These are phyloP conservation scores for Rhegmatorhina hoffmannsi DNA, from an alignment of 2,113 vertebrate genomes.

Conservation along the genomic window DNA sequence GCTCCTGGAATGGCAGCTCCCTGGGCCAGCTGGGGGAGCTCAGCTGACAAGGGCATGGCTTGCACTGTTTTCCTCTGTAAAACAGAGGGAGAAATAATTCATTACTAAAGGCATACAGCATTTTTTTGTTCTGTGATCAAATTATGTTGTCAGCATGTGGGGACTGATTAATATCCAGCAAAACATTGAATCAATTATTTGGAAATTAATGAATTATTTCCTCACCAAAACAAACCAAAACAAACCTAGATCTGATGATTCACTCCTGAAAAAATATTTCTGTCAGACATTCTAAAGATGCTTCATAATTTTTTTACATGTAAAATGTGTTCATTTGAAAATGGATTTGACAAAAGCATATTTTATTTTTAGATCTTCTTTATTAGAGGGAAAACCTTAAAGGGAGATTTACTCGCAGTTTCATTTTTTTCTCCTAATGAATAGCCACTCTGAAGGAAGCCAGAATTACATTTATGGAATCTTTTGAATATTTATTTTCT, in stretches of 20 bases:
- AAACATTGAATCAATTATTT: not conserved
- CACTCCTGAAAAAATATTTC: not conserved
- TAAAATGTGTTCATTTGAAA: not conserved
- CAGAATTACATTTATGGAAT: slow-evolving; percentile 53
- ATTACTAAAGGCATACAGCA: not conserved
- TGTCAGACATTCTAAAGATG: not conserved
- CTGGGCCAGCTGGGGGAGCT: slow-evolving; percentile 40
- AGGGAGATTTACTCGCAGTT: slow-evolving; percentile 35
- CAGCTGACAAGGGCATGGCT: slow-evolving; percentile 8
- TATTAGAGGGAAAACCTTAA: slow-evolving; percentile 45
- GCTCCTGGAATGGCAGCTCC: slow-evolving; percentile 36
- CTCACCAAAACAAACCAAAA: not conserved
- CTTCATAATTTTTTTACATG: not conserved
- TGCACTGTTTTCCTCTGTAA: not conserved
- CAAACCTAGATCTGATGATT: not conserved
- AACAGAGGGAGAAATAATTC: not conserved
- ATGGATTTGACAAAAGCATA: slow-evolving; percentile 18
- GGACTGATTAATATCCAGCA: not conserved
- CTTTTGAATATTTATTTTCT: slow-evolving; percentile 58
- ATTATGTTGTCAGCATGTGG: not conserved
- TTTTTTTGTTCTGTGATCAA: not conserved
- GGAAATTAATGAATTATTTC: not conserved
- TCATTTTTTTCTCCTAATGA: not conserved
- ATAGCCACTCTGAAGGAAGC: slow-evolving; percentile 41
- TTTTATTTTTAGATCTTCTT: slow-evolving; percentile 55